A percentile compares a stretch with the other conserved stretches of the same genome.
Conservation (phyloP, 2,797 vertebrate genomes). For the Vireo griseus region DNA sequence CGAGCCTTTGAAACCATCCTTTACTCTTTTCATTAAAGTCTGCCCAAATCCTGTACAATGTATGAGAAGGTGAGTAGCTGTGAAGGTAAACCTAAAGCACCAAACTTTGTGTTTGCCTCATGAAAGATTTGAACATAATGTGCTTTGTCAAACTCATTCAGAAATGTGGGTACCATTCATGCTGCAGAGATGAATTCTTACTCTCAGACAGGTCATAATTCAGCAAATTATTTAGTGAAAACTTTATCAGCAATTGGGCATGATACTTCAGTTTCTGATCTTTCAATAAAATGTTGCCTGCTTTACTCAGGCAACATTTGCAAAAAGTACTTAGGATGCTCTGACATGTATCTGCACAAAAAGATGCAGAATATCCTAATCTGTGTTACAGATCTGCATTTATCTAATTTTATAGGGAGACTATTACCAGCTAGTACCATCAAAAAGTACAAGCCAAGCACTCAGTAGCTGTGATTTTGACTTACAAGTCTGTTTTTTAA, state of each 20-base stretch:
- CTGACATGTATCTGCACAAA: not conserved
- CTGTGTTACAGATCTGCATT: not conserved
- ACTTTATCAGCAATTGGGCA: not conserved
- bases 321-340: not conserved
- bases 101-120: not conserved
- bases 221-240: not conserved
- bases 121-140: not conserved
- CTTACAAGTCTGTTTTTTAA: not conserved
- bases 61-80: not conserved
- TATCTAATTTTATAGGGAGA: not conserved
- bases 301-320: not conserved
- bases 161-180: accelerated
- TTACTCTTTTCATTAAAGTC: not conserved
- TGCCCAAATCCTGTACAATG: not conserved
- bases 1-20: not conserved
- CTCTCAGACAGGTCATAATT: not conserved
- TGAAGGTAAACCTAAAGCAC: not conserved
- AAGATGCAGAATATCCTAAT: not conserved
- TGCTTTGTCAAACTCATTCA: not conserved
- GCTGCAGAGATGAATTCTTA: not conserved
- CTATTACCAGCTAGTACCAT: not conserved
- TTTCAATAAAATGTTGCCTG: not conserved
- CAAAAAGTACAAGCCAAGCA: not conserved
- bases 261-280: not conserved
- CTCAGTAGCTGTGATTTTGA: not conserved